Percentiles rank a stretch among this genome's conserved stretches.
Conservation (phyloP, 2,113 vertebrate species). For the Heloderma charlesbogerti region DNA sequence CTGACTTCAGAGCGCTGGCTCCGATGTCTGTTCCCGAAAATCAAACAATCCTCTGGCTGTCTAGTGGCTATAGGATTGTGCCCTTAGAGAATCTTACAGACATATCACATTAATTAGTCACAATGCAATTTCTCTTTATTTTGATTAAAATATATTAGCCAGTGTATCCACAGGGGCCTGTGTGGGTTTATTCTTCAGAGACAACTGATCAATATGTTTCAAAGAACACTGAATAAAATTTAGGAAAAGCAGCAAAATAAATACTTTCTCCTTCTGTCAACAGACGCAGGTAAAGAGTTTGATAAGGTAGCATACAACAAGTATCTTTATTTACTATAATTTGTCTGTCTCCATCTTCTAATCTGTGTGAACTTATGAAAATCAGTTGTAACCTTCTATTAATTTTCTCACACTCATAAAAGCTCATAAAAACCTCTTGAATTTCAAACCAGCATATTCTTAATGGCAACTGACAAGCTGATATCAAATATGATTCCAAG, state of each 20-base stretch:
- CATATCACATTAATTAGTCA: not conserved
- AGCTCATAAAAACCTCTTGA: not conserved
- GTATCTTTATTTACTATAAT: not conserved
- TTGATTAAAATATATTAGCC: not conserved
- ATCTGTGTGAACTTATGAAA: not conserved
- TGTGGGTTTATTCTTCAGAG: not conserved
- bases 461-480: not conserved
- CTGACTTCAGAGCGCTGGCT: too few relatives aligned
- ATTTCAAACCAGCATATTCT: constrained; percentile 5
- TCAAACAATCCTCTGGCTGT: too few relatives aligned
- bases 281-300: not conserved
- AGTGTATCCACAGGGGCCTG: not conserved
- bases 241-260: not conserved
- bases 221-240: not conserved
- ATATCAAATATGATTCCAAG: constrained; percentile 17
- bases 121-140: not conserved
- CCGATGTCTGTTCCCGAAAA: too few relatives aligned
- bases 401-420: not conserved
- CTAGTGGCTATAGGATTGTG: too few relatives aligned
- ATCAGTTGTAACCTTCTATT: not conserved
- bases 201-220: not conserved
- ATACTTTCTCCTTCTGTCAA: not conserved
- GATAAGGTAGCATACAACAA: not conserved
- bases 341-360: not conserved
- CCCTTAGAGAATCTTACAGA: not conserved